Conservation (phyloP, 2,888 invertebrate genomes). For the Drosophila infuscata region DNA sequence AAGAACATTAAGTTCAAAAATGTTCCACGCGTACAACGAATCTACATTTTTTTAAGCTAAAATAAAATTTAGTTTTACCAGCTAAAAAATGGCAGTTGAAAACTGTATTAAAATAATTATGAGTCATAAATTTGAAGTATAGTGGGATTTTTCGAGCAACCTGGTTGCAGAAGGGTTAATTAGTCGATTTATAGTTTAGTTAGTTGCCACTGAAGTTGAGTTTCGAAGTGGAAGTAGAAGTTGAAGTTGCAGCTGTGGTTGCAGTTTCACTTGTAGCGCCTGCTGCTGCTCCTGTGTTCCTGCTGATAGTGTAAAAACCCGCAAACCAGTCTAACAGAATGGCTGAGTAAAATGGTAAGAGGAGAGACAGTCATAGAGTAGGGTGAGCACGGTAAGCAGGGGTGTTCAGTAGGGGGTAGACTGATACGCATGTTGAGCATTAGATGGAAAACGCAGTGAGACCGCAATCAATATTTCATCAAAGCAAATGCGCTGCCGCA, state of each 20-base stretch:
- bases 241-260: slow-evolving; percentile 27
- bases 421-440: slow-evolving; percentile 70
- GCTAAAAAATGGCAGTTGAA: neutral
- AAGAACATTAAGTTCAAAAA: neutral
- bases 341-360: slow-evolving; percentile 7
- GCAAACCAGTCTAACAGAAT: slow-evolving; percentile 37
- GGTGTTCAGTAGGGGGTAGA: neutral
- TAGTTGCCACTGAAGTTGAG: slow-evolving; percentile 50
- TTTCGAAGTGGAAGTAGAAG: slow-evolving; percentile 35
- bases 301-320: slow-evolving; percentile 23
- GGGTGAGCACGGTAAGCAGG: neutral
- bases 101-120: neutral
- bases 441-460: slow-evolving; percentile 48
- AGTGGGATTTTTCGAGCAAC: neutral
- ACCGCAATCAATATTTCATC: slow-evolving; percentile 79
- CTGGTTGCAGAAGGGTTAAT: slow-evolving; percentile 38
- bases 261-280: slow-evolving; percentile 19
- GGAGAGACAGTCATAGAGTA: neutral
- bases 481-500: slow-evolving; percentile 56
- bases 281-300: slow-evolving; percentile 31
- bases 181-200: slow-evolving; percentile 35
- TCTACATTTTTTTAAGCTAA: neutral
- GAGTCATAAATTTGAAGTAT: neutral
- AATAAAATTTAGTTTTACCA: neutral
- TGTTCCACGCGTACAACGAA: neutral